Evolutionary conservation across 2,888 invertebrate species (phyloP).

Genomic region (Cremastinae sp.): DNA sequence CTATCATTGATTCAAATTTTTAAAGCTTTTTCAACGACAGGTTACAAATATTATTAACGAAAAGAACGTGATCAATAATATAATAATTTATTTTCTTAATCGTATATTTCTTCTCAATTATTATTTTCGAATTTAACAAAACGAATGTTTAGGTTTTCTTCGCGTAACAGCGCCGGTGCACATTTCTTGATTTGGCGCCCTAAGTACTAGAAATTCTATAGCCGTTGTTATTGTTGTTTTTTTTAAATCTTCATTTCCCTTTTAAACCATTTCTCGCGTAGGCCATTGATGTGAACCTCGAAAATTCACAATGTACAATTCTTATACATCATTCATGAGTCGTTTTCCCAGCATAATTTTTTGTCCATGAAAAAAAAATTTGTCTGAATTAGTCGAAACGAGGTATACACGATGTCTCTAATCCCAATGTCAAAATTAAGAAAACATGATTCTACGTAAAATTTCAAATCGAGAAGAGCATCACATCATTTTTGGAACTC

Average conservation of each 20-base stretch:
- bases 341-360: conserved; percentile 50
- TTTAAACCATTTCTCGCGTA: conserved; percentile 46
- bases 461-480: no score
- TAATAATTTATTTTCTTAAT: conserved; percentile 43
- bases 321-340: conserved; percentile 52
- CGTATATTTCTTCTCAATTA: conserved; percentile 30
- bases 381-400: conserved; percentile 39
- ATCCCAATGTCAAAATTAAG: no score
- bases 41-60: conserved; percentile 25
- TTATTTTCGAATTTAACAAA: conserved; percentile 43
- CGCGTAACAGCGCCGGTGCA: conserved; percentile 47
- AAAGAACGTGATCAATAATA: conserved; percentile 47
- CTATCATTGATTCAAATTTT: no score
- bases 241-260: conserved; percentile 20
- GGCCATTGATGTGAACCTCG: conserved; percentile 61
- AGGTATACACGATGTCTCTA: conserved; percentile 23
- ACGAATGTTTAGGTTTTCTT: conserved; percentile 46
- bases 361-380: conserved; percentile 48
- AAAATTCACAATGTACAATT: conserved; percentile 60
- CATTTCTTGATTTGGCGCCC: conserved; percentile 55
- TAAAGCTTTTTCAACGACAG: no score
- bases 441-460: no score
- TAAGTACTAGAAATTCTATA: conserved; percentile 64
- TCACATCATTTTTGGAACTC: no score
- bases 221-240: conserved; percentile 55